phyloP scores from a whole-genome alignment of 2,113 vertebrate genomes.

The Peromyscus californicus region DNA sequence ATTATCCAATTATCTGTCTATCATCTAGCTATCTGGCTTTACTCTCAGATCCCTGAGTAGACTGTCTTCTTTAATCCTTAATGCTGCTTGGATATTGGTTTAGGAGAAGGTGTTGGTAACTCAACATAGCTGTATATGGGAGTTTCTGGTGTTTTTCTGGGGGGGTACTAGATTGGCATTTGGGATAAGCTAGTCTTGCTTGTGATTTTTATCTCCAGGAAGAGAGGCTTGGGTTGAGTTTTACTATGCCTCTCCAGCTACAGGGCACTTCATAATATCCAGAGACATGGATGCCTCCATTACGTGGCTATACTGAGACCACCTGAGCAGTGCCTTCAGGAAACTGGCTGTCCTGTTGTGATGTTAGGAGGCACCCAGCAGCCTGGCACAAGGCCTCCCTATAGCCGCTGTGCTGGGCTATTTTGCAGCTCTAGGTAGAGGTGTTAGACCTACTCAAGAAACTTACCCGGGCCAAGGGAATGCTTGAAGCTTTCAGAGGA shows the following conservation, averaged over 20 bases:
- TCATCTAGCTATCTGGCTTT: background rate
- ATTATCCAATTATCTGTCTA: background rate
- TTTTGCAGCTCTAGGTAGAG: background rate
- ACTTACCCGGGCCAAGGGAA: background rate
- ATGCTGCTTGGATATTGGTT: background rate
- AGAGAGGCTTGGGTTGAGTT: background rate
- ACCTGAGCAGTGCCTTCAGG: background rate
- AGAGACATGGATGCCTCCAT: background rate
- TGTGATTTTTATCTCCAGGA: background rate
- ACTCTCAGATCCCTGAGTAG: background rate
- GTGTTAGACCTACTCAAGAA: background rate
- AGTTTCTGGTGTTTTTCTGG: background rate
- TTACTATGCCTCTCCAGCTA: background rate
- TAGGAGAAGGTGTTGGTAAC: background rate
- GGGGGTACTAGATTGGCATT: background rate
- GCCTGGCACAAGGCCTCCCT: background rate
- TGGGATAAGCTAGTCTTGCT: background rate
- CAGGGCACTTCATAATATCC: background rate
- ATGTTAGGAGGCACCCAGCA: background rate
- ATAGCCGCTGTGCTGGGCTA: background rate
- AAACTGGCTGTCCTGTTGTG: background rate
- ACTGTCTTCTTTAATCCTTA: background rate
- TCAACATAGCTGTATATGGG: background rate
- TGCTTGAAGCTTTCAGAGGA: conserved; percentile 31
- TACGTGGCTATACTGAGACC: background rate